Evolutionary conservation across 2,888 invertebrate species (phyloP).

Genomic region (Drosophila macrospina): DNA sequence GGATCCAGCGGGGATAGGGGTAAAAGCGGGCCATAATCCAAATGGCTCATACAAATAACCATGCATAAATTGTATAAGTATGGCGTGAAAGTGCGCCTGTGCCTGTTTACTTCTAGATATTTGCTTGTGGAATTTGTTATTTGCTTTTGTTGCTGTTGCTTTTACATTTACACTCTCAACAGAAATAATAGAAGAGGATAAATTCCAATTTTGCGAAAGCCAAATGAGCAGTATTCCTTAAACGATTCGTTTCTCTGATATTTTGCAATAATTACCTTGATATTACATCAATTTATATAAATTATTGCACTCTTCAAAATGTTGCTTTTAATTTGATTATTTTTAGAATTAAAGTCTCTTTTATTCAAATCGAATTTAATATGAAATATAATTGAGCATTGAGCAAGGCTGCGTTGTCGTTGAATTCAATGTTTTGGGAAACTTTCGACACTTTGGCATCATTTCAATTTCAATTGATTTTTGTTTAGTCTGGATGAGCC

Average conservation of each 20-base stretch:
- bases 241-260: neutral
- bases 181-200: conserved; percentile 17
- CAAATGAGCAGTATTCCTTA: conserved; percentile 1
- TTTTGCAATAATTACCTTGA: conserved; percentile 3
- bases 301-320: neutral
- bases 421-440: neutral
- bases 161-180: conserved; percentile 21
- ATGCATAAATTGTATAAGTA: conserved; percentile 69
- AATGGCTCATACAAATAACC: conserved; percentile 67
- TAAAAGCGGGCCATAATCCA: conserved; percentile 53
- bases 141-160: conserved; percentile 33
- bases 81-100: conserved; percentile 59
- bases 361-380: too few species aligned
- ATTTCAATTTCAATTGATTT: conserved; percentile 60
- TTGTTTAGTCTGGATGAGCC: conserved; percentile 16
- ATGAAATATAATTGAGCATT: neutral
- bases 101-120: conserved; percentile 58
- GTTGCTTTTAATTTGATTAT: conserved; percentile 1
- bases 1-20: neutral
- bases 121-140: conserved; percentile 44
- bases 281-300: conserved; percentile 11
- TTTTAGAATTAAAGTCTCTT: neutral
- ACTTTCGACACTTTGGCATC: conserved; percentile 2
- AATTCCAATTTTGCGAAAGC: neutral
- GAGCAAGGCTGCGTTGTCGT: neutral